A percentile compares a stretch with the other conserved stretches of the same genome.
Evolutionary conservation across 2,888 invertebrate genomes (phyloP).

Genomic region (Pterostichus niger): DNA sequence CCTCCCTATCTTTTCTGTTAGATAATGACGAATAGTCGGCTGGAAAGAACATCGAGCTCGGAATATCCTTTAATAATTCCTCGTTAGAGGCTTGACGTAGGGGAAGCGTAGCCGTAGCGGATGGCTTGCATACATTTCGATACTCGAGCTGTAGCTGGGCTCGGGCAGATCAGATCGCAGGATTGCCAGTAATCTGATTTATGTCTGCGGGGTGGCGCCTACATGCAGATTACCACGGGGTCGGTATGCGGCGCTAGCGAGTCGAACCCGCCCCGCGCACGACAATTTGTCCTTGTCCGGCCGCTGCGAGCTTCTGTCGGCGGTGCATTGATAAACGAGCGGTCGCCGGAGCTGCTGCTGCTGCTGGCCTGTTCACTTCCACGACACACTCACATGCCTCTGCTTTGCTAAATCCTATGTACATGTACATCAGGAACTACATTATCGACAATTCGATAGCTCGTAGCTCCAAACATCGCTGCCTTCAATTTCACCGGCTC

Average conservation of each 20-base stretch:
- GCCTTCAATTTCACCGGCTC: too few relatives aligned
- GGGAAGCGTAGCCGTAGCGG: background rate
- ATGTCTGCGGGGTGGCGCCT: conserved; percentile 35
- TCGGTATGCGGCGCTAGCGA: conserved; percentile 3
- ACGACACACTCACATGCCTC: too few relatives aligned
- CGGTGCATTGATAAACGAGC: conserved; percentile 40
- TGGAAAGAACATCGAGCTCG: background rate
- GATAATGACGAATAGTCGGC: background rate
- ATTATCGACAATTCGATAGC: too few relatives aligned
- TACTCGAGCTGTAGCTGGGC: background rate
- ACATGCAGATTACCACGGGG: conserved; percentile 59
- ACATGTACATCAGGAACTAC: too few relatives aligned
- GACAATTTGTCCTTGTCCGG: conserved; percentile 16
- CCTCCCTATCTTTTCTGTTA: too few relatives aligned
- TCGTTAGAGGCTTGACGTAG: background rate
- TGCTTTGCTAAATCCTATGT: too few relatives aligned
- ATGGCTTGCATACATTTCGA: conserved; percentile 47
- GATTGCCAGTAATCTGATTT: conserved; percentile 61
- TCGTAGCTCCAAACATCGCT: too few relatives aligned
- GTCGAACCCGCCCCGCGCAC: conserved; percentile 1
- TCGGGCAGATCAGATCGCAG: conserved; percentile 46
- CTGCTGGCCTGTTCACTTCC: too few relatives aligned
- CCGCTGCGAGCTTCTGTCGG: conserved; percentile 1
- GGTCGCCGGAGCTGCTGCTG: background rate
- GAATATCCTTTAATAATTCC: background rate